Evolutionary conservation across 2,113 vertebrate species (phyloP), one percentile per base, ranked within the genome.

Genomic region (Gobiocypris rarus): DNA sequence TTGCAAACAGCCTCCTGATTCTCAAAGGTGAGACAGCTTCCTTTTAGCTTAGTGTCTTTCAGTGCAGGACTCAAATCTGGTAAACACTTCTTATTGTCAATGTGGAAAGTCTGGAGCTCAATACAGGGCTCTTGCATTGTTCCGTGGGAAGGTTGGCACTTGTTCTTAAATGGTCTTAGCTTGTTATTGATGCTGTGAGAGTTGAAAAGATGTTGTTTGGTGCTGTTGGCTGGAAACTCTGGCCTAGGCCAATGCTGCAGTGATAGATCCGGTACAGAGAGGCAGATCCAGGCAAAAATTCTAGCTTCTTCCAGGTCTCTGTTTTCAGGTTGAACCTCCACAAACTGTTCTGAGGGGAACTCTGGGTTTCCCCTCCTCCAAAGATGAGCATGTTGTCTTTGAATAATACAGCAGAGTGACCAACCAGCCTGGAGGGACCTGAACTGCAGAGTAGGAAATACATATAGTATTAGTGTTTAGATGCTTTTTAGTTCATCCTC

Each of bases 301-400:
- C 80, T 0, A 96, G 77, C 89, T 93, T 95, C 85, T 90, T 91
- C 97, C 96, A 97, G 3, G 85, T 89, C 45, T 93, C 92, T 0
- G 91, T 88, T 24, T n/a, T 88, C 89, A 97, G 94, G 90, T 87
- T 86, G 86, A 94, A 96, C 65, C 90, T 94, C 96, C 96, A 97
- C 83, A 97, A 83, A 75, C 86, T 90, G 82, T 87, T 92, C 22
- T 83, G 87, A 7, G 92, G 90, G 41, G 70, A 90, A 88, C 88
- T 93, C 73, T 93, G 94, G 90, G 93, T 92, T 92, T 94, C 84
- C 0, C 95, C 94, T 83, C 96, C 96, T 1, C 96, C 96, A 43
- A 95, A 95, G 8, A 97, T 69, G 78, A 97, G 93, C 96, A 98
- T 95, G 14, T 88, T 91, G 89, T 95, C 95, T 83, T 87, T 92